phyloP scores from a whole-genome alignment of 1,140 invertebrate species.

The Lordiphosa stackelbergi region DNA sequence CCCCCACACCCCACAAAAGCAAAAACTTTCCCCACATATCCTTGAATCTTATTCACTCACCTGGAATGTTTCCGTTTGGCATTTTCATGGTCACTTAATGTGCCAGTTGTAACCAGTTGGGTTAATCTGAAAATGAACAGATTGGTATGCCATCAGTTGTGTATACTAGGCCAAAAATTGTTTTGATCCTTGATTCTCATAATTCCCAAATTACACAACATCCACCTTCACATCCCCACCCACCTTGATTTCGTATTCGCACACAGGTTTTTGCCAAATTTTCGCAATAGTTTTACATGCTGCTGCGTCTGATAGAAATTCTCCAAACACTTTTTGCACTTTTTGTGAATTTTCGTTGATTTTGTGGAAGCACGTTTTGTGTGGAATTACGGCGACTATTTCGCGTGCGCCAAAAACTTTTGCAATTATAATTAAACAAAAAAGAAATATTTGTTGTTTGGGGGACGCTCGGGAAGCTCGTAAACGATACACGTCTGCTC shows the following conservation, averaged over 20 bases:
- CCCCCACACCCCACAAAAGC: too few relatives aligned
- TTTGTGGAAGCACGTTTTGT: slow-evolving; percentile 8
- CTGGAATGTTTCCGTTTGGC: slow-evolving; percentile 47
- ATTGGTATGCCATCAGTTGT: background rate
- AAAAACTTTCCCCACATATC: background rate
- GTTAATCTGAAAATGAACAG: slow-evolving; percentile 37
- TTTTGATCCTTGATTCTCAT: slow-evolving; percentile 10
- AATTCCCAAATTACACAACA: slow-evolving; percentile 47
- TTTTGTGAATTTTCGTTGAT: slow-evolving; percentile 59
- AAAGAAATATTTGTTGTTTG: background rate
- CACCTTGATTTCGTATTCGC: slow-evolving; percentile 55
- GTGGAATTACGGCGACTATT: background rate
- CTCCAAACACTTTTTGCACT: slow-evolving; percentile 57
- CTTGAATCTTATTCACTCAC: slow-evolving; percentile 14
- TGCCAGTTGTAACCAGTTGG: slow-evolving; percentile 39
- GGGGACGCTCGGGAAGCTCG: background rate
- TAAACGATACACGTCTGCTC: slow-evolving; percentile 9
- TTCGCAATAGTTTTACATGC: slow-evolving; percentile 57
- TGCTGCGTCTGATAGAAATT: slow-evolving; percentile 52
- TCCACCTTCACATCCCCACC: slow-evolving; percentile 15
- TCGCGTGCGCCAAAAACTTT: background rate
- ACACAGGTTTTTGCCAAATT: slow-evolving; percentile 58
- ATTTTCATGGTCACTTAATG: slow-evolving; percentile 34
- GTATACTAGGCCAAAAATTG: background rate
- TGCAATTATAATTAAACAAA: too few relatives aligned